Conservation (phyloP, 2,797 vertebrate species). For the Pseudochaenichthys georgianus region DNA sequence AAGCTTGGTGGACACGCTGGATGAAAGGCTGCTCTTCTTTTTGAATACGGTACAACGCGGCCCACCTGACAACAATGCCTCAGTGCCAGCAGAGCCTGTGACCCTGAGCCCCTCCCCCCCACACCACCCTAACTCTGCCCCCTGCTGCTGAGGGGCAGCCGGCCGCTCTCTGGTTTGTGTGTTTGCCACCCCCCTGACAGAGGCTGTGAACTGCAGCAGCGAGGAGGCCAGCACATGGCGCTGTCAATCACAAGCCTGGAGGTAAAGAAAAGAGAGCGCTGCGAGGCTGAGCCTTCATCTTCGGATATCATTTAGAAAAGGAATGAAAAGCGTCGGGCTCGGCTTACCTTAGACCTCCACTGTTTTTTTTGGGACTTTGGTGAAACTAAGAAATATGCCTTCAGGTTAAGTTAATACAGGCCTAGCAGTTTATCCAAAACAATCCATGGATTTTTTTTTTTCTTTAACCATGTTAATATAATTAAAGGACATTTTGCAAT, state of each 20-base stretch:
- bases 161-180: slow-evolving; percentile 73
- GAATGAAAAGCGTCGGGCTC: slow-evolving; percentile 58
- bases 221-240: slow-evolving; percentile 78
- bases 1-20: slow-evolving; percentile 66
- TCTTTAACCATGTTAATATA: slow-evolving; percentile 32
- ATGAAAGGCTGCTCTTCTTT: slow-evolving; percentile 65
- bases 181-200: slow-evolving; percentile 77
- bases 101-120: slow-evolving; percentile 56
- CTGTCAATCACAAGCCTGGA: slow-evolving; percentile 82
- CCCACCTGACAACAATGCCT: slow-evolving; percentile 78
- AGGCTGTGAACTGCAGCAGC: slow-evolving; percentile 78
- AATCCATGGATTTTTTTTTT: slow-evolving; percentile 22
- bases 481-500: slow-evolving; percentile 14
- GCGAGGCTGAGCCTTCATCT: slow-evolving; percentile 72
- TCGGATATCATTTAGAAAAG: slow-evolving; percentile 65
- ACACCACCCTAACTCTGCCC: slow-evolving; percentile 69
- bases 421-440: slow-evolving; percentile 35
- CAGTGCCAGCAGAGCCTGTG: slow-evolving; percentile 69
- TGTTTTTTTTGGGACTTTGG: slow-evolving; percentile 43
- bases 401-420: slow-evolving; percentile 44
- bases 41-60: slow-evolving; percentile 58
- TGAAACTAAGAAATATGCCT: slow-evolving; percentile 63
- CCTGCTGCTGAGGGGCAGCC: slow-evolving; percentile 73
- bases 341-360: slow-evolving; percentile 53
- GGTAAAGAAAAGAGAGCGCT: slow-evolving; percentile 71